These are phyloP conservation scores for Halcyon badia DNA, from an alignment of 2,797 vertebrate genomes.

Conservation along the genomic window DNA sequence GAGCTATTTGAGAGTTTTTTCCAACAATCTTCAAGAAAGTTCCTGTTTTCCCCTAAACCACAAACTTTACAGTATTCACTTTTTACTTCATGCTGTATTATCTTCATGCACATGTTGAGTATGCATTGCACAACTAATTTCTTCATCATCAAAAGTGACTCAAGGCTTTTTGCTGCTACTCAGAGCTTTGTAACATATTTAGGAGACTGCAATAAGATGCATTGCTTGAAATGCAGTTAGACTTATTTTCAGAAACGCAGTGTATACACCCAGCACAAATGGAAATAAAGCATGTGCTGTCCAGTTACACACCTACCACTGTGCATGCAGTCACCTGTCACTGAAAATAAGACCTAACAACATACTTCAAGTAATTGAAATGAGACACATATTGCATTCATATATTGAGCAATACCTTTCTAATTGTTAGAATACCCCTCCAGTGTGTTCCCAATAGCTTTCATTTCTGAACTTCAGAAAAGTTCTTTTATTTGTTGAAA, in stretches of 20 bases:
- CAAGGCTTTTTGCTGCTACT: not conserved
- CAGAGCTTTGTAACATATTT: not conserved
- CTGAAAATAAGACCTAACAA: not conserved
- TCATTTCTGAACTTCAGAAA: not conserved
- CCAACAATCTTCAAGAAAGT: not conserved
- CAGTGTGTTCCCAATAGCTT: not conserved
- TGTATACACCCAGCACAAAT: not conserved
- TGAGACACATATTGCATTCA: not conserved
- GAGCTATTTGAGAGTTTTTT: not conserved
- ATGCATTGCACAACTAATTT: not conserved
- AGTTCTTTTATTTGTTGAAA: not conserved
- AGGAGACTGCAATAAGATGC: not conserved
- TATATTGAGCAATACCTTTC: not conserved
- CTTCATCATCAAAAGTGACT: not conserved
- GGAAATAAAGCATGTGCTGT: not conserved
- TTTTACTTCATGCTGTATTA: not conserved
- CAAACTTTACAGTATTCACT: not conserved
- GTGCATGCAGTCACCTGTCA: not conserved
- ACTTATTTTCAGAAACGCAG: not conserved
- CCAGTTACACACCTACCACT: not conserved
- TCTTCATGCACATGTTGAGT: not conserved
- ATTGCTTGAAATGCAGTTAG: not conserved
- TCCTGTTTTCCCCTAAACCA: not conserved
- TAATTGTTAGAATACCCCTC: not conserved
- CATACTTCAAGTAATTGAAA: not conserved